phyloP scores from a whole-genome alignment of 2,888 invertebrate genomes.

The Theodoxus fluviatilis region DNA sequence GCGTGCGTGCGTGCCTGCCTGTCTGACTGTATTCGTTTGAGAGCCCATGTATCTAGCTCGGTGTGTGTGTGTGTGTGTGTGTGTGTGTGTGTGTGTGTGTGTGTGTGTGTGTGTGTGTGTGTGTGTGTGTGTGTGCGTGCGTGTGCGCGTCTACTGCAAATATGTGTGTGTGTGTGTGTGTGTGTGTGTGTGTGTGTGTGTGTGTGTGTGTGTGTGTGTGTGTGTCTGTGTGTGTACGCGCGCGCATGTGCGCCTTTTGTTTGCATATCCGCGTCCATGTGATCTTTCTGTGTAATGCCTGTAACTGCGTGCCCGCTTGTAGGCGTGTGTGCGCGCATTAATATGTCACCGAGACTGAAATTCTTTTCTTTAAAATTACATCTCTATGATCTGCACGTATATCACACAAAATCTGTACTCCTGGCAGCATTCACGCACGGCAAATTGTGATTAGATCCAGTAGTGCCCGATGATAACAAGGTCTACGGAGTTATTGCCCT shows the following conservation, averaged over 20 bases:
- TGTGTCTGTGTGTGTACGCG: slow-evolving; percentile 1
- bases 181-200: neutral
- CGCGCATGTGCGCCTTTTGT: neutral
- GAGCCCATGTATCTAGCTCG: neutral
- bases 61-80: slow-evolving; percentile 8
- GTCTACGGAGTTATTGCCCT: no score
- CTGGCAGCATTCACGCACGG: no score
- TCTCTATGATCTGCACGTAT: no score
- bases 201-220: slow-evolving; percentile 8
- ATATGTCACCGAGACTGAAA: no score
- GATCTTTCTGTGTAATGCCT: no score
- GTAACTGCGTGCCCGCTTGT: no score
- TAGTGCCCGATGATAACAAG: no score
- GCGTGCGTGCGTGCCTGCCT: neutral
- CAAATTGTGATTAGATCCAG: no score
- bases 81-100: slow-evolving; percentile 10
- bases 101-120: neutral
- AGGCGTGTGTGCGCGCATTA: no score
- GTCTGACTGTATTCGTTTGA: neutral
- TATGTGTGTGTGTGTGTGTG: neutral
- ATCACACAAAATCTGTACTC: no score
- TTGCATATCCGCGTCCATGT: no score
- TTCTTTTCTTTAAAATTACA: no score
- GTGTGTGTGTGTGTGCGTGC: neutral
- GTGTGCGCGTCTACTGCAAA: neutral